Percentiles rank a stretch among this genome's conserved stretches.
phyloP scores from a whole-genome alignment of 2,797 vertebrate genomes.

The Jordanella pulchra region DNA sequence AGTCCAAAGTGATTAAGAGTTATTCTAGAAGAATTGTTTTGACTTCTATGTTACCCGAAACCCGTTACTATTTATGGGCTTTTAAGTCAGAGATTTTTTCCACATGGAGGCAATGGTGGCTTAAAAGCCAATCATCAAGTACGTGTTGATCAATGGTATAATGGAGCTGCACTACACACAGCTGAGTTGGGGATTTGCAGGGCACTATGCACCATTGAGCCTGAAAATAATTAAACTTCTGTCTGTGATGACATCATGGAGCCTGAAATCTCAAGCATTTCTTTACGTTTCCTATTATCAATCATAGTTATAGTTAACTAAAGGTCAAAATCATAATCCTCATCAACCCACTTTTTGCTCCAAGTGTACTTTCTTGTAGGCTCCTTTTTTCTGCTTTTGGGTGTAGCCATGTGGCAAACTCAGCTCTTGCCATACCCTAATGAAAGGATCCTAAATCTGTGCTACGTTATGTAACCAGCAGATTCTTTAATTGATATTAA shows the following conservation, averaged over 20 bases:
- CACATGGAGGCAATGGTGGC: not conserved
- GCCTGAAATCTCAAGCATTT: not conserved
- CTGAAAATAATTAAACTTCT: not conserved
- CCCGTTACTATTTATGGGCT: not conserved
- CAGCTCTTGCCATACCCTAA: not conserved
- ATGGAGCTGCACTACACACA: not conserved
- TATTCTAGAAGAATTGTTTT: slow-evolving; percentile 11
- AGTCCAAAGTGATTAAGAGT: slow-evolving; percentile 1
- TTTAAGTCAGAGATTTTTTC: not conserved
- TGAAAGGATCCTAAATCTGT: not conserved
- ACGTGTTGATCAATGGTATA: not conserved
- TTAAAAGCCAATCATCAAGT: not conserved
- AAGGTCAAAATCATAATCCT: too few species aligned
- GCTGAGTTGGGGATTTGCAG: not conserved
- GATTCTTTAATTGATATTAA: not conserved
- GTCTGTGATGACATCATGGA: not conserved
- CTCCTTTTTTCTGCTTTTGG: not conserved
- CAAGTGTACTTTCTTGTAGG: not conserved
- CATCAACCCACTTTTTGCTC: too few species aligned
- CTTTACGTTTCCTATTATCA: not conserved
- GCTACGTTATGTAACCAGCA: not conserved
- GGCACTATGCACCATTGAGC: not conserved
- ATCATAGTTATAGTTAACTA: too few species aligned
- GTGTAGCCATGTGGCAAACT: not conserved
- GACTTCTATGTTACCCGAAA: slow-evolving; percentile 4